phyloP scores from a whole-genome alignment of 2,888 invertebrate species.

The Belgica antarctica region DNA sequence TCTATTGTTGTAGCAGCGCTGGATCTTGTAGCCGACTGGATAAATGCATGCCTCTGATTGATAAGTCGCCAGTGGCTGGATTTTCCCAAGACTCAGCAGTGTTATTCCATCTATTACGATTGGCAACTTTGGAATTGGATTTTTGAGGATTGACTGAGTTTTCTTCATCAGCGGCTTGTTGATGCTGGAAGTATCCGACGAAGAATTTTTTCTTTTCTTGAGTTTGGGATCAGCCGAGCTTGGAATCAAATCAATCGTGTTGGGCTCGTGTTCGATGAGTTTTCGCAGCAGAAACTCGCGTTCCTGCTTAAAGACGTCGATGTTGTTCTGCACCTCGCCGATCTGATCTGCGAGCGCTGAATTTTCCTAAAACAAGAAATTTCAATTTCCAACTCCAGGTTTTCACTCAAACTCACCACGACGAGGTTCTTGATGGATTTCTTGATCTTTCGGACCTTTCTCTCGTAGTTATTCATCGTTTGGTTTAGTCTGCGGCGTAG shows the following conservation, averaged over 20 bases:
- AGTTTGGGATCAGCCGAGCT: neutral
- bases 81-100: slow-evolving; percentile 73
- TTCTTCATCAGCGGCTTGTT: neutral
- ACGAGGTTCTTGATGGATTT: slow-evolving; percentile 15
- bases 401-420: slow-evolving; percentile 23
- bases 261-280: slow-evolving; percentile 20
- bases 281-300: slow-evolving; percentile 18
- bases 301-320: neutral
- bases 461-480: slow-evolving; percentile 6
- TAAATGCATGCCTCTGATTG: slow-evolving; percentile 71
- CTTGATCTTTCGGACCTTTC: slow-evolving; percentile 20
- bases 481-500: too few species aligned
- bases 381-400: slow-evolving; percentile 1
- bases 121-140: neutral
- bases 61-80: slow-evolving; percentile 66
- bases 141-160: too few species aligned
- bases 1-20: slow-evolving; percentile 70
- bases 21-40: slow-evolving; percentile 75
- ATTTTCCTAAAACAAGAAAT: slow-evolving; percentile 24
- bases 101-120: slow-evolving; percentile 57
- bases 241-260: neutral
- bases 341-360: neutral
- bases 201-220: slow-evolving; percentile 35
- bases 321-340: neutral
- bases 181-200: slow-evolving; percentile 31